phyloP scores from a whole-genome alignment of 2,113 vertebrate genomes.

The Callocephalon fimbriatum region DNA sequence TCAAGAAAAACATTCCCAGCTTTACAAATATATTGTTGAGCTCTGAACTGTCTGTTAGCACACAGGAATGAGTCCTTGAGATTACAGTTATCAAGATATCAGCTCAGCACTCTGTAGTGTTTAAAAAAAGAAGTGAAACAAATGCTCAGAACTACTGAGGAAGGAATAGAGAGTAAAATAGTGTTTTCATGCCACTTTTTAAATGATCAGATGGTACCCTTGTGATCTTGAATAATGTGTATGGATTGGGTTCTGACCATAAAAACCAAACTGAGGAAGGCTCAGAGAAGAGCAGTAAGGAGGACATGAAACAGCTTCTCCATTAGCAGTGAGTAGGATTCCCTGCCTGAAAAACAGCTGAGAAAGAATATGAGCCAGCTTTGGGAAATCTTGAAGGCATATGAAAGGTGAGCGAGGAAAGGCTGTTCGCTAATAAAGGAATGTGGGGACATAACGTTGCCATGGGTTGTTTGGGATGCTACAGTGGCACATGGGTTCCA shows the following conservation, averaged over 20 bases:
- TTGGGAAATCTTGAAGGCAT: neutral
- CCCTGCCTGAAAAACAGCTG: neutral
- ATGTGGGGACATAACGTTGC: fast-evolving
- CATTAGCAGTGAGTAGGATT: neutral
- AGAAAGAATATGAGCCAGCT: neutral
- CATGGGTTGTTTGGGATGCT: neutral
- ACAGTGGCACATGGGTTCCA: fast-evolving
- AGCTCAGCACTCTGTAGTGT: neutral
- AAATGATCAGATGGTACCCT: neutral
- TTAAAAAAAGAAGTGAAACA: neutral
- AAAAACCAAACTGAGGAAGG: neutral
- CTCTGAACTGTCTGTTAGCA: neutral
- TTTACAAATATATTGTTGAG: neutral
- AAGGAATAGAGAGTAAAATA: neutral
- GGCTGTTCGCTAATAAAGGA: neutral
- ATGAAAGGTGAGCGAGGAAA: neutral
- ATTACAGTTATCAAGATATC: neutral
- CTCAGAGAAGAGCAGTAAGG: neutral
- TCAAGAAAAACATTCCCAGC: neutral
- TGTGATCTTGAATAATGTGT: neutral
- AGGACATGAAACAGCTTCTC: neutral
- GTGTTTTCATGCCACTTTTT: neutral
- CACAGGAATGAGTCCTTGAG: neutral
- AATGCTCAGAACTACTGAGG: neutral
- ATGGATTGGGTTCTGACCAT: neutral